Evolutionary conservation across 1,140 invertebrate genomes (phyloP), one percentile per base, ranked within the genome.

Genomic region (Aculops lycopersici): DNA sequence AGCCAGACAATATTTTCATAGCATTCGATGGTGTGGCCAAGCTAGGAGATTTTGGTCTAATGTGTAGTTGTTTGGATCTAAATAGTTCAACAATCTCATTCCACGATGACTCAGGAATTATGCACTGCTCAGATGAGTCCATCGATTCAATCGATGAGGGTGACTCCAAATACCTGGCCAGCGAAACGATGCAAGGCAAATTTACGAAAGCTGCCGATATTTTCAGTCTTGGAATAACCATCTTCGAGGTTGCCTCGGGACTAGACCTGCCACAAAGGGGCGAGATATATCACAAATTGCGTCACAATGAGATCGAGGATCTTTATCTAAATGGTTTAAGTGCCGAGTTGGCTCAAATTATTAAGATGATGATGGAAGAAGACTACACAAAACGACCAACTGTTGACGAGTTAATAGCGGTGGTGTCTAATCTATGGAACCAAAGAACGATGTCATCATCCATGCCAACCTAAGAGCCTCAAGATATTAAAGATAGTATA

Each of bases 111-210:
- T n/a, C 24, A 8, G 8, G 24, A 8, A 31, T n/a, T 31, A 31
- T 31, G 24, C n/a, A n/a, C n/a, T n/a, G n/a, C n/a, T 31, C 24
- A 31, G 56, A 63, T 44, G 45, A 55, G 4, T 53, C 57, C 47
- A n/a, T n/a, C n/a, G 62, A 64, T 43, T 60, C 57, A 12, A 59
- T 61, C n/a, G 24, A 31, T n/a, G 73, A 76, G 55, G 74, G 74
- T 3, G 73, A 77, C 57, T 64, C 69, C 1, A 69, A 70, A 43
- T 77, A 77, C 53, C 54, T 76, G 42, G 71, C 73, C 1, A 64
- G 66, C 16, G 73, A 77, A 58, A 54, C 74, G 1, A 55, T 76
- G 48, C 56, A 66, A 45, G 67, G 67, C 15, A 56, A 59, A 17
- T 69, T 70, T 49, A 65, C 65, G 3, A 60, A 62, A 49, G 46